These are phyloP conservation scores for Napeogenes sylphis DNA, from an alignment of 2,888 invertebrate genomes.

Conservation along the genomic window DNA sequence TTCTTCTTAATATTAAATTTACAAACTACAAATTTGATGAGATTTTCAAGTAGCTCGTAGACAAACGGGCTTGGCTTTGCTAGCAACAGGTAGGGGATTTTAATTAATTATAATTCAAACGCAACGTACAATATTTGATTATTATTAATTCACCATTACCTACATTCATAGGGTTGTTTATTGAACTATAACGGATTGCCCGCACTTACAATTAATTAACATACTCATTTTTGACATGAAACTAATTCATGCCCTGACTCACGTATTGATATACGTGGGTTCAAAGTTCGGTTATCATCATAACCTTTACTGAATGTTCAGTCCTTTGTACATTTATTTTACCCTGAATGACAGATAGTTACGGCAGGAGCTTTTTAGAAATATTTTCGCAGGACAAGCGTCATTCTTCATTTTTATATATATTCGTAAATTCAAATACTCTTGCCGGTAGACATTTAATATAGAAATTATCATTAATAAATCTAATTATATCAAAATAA, in stretches of 20 bases:
- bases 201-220: too few species aligned
- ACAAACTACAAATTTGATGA: background rate
- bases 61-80: background rate
- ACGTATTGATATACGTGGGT: conserved; percentile 15
- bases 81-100: too few species aligned
- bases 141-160: background rate
- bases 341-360: conserved; percentile 46
- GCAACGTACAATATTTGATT: background rate
- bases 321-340: conserved; percentile 33
- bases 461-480: too few species aligned
- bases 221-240: too few species aligned
- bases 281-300: conserved; percentile 29
- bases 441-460: too few species aligned
- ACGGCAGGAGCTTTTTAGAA: conserved; percentile 75
- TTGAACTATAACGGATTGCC: too few species aligned
- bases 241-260: conserved; percentile 9
- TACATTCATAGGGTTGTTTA: conserved; percentile 12
- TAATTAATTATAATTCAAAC: too few species aligned
- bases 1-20: background rate
- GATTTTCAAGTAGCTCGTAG: background rate
- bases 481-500: too few species aligned
- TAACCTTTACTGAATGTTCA: conserved; percentile 42
- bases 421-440: too few species aligned
- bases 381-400: conserved; percentile 75
- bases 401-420: conserved; percentile 76